A percentile compares a stretch with the other conserved stretches of the same genome.
phyloP scores from a whole-genome alignment of 1,140 invertebrate species.

The Drosophila paulistorum region DNA sequence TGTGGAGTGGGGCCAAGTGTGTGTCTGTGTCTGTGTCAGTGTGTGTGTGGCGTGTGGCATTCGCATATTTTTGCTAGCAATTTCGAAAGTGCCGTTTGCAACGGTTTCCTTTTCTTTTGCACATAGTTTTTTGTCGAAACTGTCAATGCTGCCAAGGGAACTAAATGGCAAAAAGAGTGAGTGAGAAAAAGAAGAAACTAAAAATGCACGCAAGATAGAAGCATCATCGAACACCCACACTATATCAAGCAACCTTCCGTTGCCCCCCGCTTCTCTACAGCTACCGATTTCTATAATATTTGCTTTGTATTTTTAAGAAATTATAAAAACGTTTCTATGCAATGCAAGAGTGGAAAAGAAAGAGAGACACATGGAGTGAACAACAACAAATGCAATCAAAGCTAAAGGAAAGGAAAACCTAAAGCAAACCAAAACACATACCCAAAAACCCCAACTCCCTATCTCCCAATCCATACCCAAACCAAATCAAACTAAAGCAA shows the following conservation, averaged over 20 bases:
- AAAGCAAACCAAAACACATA: slow-evolving; percentile 25
- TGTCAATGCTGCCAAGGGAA: slow-evolving; percentile 75
- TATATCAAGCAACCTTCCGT: not conserved
- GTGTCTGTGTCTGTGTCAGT: not conserved
- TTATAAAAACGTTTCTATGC: slow-evolving; percentile 65
- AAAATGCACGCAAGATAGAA: slow-evolving; percentile 13
- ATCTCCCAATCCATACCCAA: not conserved
- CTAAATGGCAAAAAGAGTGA: slow-evolving; percentile 26
- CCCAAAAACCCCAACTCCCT: no score
- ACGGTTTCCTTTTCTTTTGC: slow-evolving; percentile 48
- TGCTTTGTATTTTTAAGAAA: slow-evolving; percentile 81
- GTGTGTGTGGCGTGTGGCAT: slow-evolving; percentile 22
- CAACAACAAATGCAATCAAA: slow-evolving; percentile 45
- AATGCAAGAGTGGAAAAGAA: not conserved
- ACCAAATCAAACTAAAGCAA: slow-evolving; percentile 12
- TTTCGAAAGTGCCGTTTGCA: slow-evolving; percentile 59
- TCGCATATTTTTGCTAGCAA: slow-evolving; percentile 66
- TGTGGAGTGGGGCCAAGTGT: not conserved
- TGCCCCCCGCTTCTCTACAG: not conserved
- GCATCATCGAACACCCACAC: slow-evolving; percentile 41
- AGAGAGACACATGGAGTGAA: slow-evolving; percentile 2
- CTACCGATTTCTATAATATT: slow-evolving; percentile 54
- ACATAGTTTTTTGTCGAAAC: slow-evolving; percentile 77
- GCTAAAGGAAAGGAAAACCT: slow-evolving; percentile 23
- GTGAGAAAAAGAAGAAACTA: not conserved